A percentile compares a stretch with the other conserved stretches of the same genome.
These are phyloP conservation scores for Cyclophora punctaria DNA, from an alignment of 2,888 invertebrate species.

Conservation along the genomic window DNA sequence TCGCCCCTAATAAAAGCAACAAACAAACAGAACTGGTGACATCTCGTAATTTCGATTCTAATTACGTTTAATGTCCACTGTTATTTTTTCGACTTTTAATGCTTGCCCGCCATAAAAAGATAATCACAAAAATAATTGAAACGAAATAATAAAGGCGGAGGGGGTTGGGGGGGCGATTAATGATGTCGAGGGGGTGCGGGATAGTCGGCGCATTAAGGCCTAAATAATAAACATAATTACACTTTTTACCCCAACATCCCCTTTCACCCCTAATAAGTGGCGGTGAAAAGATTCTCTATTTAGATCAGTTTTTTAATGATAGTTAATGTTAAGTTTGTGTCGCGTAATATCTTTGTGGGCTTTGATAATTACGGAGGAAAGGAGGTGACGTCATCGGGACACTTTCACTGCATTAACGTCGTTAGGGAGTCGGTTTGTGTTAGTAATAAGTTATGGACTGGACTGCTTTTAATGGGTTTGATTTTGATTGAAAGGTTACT, in stretches of 20 bases:
- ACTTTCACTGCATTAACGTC: too few relatives aligned
- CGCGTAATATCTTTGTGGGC: slow-evolving; percentile 19
- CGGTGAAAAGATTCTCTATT: slow-evolving; percentile 56
- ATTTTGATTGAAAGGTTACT: too few relatives aligned
- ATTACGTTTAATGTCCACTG: slow-evolving; percentile 69
- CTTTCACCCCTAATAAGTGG: slow-evolving; percentile 58
- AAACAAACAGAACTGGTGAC: slow-evolving; percentile 49
- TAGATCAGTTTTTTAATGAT: slow-evolving; percentile 39
- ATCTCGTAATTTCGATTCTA: slow-evolving; percentile 69
- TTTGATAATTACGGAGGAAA: slow-evolving; percentile 2
- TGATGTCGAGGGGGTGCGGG: slow-evolving; percentile 53
- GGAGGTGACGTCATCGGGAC: slow-evolving; percentile 5
- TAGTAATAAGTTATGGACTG: too few relatives aligned
- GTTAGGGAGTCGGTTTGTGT: too few relatives aligned
- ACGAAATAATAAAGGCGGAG: slow-evolving; percentile 70
- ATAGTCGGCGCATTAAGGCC: slow-evolving; percentile 71
- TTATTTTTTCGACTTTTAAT: slow-evolving; percentile 74
- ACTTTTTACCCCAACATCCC: slow-evolving; percentile 67
- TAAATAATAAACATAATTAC: slow-evolving; percentile 75
- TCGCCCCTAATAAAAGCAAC: slow-evolving; percentile 33
- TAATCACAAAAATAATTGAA: slow-evolving; percentile 76
- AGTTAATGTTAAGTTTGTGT: slow-evolving; percentile 31
- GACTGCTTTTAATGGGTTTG: too few relatives aligned
- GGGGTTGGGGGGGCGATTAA: slow-evolving; percentile 56
- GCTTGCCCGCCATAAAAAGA: slow-evolving; percentile 71